These are phyloP conservation scores for Crocidura indochinensis DNA, from an alignment of 2,797 vertebrate species.

Conservation along the genomic window DNA sequence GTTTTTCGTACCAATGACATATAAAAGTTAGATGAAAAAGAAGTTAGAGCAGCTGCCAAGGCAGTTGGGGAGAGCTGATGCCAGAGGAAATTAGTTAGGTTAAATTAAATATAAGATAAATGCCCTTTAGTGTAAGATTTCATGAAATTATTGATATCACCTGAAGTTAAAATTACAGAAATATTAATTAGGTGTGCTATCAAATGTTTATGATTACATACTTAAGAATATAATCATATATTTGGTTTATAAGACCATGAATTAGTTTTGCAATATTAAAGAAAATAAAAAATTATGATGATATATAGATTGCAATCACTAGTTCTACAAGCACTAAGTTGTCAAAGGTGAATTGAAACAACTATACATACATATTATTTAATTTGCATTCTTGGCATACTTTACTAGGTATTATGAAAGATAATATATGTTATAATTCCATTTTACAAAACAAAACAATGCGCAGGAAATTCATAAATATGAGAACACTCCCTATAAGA, in stretches of 20 bases:
- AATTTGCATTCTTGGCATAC: not conserved
- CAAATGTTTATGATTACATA: not conserved
- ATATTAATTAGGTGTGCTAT: not conserved
- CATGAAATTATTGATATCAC: not conserved
- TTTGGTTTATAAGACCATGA: no score
- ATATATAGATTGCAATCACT: not conserved
- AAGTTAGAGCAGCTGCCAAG: not conserved
- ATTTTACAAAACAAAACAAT: not conserved
- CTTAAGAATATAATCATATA: not conserved
- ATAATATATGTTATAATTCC: not conserved
- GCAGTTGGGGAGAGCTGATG: not conserved
- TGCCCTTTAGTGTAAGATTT: not conserved
- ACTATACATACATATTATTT: no score
- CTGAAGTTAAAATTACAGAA: constrained; percentile 18
- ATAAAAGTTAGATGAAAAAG: not conserved
- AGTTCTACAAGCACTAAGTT: not conserved
- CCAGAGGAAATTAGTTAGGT: not conserved
- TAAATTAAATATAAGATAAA: not conserved
- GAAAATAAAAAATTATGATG: not conserved
- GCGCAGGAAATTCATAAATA: not conserved
- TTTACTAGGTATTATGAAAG: not conserved
- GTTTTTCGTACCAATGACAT: not conserved
- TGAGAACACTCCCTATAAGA: not conserved
- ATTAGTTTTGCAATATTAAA: not conserved
- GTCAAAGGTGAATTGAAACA: not conserved